These are phyloP conservation scores for Eupeodes latifasciatus DNA, from an alignment of 2,888 invertebrate species.

Conservation along the genomic window DNA sequence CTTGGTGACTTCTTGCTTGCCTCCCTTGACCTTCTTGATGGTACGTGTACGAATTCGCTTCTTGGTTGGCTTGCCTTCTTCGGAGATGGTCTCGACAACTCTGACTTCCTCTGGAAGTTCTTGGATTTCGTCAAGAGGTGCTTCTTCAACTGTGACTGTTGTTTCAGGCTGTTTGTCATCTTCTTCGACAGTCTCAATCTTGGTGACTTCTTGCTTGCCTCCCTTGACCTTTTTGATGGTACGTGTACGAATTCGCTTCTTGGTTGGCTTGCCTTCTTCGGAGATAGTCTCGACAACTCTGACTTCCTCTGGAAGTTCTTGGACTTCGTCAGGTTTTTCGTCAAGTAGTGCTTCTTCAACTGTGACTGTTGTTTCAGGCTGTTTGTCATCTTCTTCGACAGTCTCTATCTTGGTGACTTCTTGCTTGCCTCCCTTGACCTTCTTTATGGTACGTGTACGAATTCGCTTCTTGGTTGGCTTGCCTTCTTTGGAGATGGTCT, in stretches of 20 bases:
- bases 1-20: conserved; percentile 63
- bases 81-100: conserved; percentile 33
- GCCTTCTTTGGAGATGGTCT: conserved; percentile 39
- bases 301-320: conserved; percentile 54
- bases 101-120: conserved; percentile 59
- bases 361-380: conserved; percentile 51
- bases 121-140: conserved; percentile 26
- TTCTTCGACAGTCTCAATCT: conserved; percentile 58
- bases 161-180: conserved; percentile 57
- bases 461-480: conserved; percentile 55
- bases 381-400: conserved; percentile 56
- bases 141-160: conserved; percentile 55
- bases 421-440: conserved; percentile 56
- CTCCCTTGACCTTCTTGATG: conserved; percentile 56
- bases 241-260: conserved; percentile 53
- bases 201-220: conserved; percentile 57
- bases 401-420: conserved; percentile 63
- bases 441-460: conserved; percentile 50
- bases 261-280: conserved; percentile 54
- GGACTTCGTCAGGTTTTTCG: conserved; percentile 64
- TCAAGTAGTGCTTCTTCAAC: conserved; percentile 58
- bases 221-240: conserved; percentile 52
- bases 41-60: conserved; percentile 47
- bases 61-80: conserved; percentile 55
- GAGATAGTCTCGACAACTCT: conserved; percentile 29